Percentiles rank a stretch among this genome's conserved stretches.
phyloP scores from a whole-genome alignment of 2,888 invertebrate species.

The Cistogaster globosa region DNA sequence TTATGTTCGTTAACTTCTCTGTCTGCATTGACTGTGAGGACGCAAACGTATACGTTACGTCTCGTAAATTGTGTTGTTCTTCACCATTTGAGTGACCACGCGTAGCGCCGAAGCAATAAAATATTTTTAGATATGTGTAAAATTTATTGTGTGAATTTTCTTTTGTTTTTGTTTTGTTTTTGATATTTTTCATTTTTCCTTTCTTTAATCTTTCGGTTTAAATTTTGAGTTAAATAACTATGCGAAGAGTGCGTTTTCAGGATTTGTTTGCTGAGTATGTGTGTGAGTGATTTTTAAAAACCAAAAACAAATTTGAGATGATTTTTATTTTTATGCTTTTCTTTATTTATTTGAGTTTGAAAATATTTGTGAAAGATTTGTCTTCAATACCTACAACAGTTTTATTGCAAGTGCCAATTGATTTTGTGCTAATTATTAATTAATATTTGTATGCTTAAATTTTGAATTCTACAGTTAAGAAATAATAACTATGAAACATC shows the following conservation, averaged over 20 bases:
- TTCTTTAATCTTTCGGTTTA: not conserved
- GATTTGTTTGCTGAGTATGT: slow-evolving; percentile 1
- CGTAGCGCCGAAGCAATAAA: slow-evolving; percentile 76
- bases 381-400: slow-evolving; percentile 25
- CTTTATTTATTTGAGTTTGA: slow-evolving; percentile 50
- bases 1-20: slow-evolving; percentile 56
- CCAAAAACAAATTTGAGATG: slow-evolving; percentile 60
- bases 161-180: slow-evolving; percentile 21
- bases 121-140: slow-evolving; percentile 72
- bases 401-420: not conserved
- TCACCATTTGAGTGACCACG: slow-evolving; percentile 74
- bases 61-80: slow-evolving; percentile 67
- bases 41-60: slow-evolving; percentile 60
- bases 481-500: not conserved
- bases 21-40: slow-evolving; percentile 29
- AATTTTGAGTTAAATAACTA: slow-evolving; percentile 55
- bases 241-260: slow-evolving; percentile 47
- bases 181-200: not conserved
- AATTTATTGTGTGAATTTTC: slow-evolving; percentile 75
- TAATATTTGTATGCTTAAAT: too few relatives aligned
- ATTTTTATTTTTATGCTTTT: slow-evolving; percentile 55
- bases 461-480: not conserved
- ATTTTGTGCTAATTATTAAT: not conserved
- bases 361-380: slow-evolving; percentile 68
- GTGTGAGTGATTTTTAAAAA: not conserved